These are phyloP conservation scores for Pipistrellus kuhlii DNA, from an alignment of 2,797 vertebrate species.

Conservation along the genomic window DNA sequence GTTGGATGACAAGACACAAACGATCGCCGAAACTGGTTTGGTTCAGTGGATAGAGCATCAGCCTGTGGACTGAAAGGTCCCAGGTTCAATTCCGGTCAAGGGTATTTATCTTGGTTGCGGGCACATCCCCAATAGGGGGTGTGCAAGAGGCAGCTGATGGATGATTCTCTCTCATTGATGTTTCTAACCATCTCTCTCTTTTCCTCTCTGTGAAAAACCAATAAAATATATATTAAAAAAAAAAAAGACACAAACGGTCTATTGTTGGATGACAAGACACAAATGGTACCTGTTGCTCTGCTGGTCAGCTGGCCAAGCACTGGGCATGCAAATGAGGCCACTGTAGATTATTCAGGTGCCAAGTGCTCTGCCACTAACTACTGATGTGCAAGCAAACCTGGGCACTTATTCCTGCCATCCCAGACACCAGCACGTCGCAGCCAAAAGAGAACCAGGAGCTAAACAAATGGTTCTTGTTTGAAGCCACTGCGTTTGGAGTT, in stretches of 20 bases:
- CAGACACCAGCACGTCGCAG: neutral
- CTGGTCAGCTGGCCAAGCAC: neutral
- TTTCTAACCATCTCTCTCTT: too few species aligned
- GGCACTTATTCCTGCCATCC: neutral
- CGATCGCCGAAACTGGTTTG: neutral
- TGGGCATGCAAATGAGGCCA: neutral
- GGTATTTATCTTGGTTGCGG: too few species aligned
- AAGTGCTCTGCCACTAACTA: neutral
- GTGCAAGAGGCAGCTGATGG: too few species aligned
- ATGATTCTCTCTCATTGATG: too few species aligned
- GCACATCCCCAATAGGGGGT: too few species aligned
- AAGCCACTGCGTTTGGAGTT: neutral
- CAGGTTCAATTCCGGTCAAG: too few species aligned
- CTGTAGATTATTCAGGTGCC: neutral
- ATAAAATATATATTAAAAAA: too few species aligned
- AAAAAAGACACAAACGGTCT: neutral
- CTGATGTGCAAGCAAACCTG: neutral
- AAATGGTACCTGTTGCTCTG: neutral
- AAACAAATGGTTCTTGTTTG: neutral
- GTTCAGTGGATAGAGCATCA: too few species aligned
- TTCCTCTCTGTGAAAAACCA: too few species aligned
- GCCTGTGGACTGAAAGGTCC: too few species aligned
- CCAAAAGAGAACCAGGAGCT: neutral
- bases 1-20: neutral
- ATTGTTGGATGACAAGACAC: neutral